A percentile compares a stretch with the other conserved stretches of the same genome.
These are phyloP conservation scores for Scaptodrosophila lebanonensis DNA, from an alignment of 1,140 invertebrate genomes.

Conservation along the genomic window DNA sequence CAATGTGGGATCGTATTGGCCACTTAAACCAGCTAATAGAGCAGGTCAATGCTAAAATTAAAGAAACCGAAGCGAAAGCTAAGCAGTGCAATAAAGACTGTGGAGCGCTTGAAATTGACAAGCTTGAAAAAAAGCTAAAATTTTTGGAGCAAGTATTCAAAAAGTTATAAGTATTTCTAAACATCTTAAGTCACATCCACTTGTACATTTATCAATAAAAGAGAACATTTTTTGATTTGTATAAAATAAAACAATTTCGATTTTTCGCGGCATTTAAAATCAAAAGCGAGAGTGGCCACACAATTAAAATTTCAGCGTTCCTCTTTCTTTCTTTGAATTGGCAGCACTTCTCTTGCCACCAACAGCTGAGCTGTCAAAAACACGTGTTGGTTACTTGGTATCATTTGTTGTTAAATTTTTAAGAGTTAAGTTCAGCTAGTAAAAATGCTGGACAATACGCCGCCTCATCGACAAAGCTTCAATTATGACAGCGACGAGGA, in stretches of 20 bases:
- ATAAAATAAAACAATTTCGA: too few species aligned
- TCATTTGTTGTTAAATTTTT: conserved; percentile 8
- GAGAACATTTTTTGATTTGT: too few species aligned
- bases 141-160: too few species aligned
- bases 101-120: conserved; percentile 13
- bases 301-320: too few species aligned
- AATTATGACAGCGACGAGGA: conserved; percentile 57
- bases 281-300: too few species aligned
- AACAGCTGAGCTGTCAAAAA: conserved; percentile 26
- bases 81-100: conserved; percentile 7
- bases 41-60: neutral
- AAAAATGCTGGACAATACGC: conserved; percentile 66
- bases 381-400: conserved; percentile 23
- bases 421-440: neutral
- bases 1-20: neutral
- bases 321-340: too few species aligned
- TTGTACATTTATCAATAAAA: too few species aligned
- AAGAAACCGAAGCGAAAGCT: neutral
- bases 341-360: conserved; percentile 1
- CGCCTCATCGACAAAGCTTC: conserved; percentile 57
- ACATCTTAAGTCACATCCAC: too few species aligned
- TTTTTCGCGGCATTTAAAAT: too few species aligned
- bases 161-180: too few species aligned
- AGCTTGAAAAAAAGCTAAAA: neutral
- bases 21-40: conserved; percentile 4